Conservation (phyloP, 2,113 vertebrate genomes). For the Nesoenas mayeri region DNA sequence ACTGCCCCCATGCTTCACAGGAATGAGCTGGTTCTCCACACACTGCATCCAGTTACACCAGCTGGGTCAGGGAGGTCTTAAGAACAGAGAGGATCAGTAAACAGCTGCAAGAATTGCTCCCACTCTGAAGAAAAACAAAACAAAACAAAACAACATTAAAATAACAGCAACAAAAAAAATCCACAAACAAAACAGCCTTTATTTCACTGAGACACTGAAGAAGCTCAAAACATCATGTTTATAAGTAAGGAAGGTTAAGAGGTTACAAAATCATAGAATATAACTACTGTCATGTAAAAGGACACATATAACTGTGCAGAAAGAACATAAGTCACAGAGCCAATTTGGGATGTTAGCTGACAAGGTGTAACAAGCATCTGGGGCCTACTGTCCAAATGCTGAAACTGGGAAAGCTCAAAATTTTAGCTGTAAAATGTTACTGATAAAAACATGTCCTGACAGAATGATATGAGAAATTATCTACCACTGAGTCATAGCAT, state of each 20-base stretch:
- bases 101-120: not conserved
- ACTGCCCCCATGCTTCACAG: rapidly evolving
- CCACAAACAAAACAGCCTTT: not conserved
- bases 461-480: not conserved
- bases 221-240: not conserved
- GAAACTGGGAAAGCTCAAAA: not conserved
- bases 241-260: not conserved
- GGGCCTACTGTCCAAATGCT: not conserved
- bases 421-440: not conserved
- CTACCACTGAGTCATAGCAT: not conserved
- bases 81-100: not conserved
- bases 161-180: too few species aligned
- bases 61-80: not conserved
- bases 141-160: too few species aligned
- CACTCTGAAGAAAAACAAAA: not conserved
- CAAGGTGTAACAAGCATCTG: rapidly evolving
- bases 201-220: not conserved
- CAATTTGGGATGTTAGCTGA: not conserved
- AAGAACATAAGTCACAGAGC: not conserved
- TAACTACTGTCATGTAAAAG: not conserved
- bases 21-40: not conserved
- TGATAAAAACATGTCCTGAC: not conserved
- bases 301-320: not conserved
- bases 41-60: not conserved
- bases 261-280: not conserved